These are phyloP conservation scores for Schrankia costaestrigalis DNA, from an alignment of 2,888 invertebrate species.

Conservation along the genomic window DNA sequence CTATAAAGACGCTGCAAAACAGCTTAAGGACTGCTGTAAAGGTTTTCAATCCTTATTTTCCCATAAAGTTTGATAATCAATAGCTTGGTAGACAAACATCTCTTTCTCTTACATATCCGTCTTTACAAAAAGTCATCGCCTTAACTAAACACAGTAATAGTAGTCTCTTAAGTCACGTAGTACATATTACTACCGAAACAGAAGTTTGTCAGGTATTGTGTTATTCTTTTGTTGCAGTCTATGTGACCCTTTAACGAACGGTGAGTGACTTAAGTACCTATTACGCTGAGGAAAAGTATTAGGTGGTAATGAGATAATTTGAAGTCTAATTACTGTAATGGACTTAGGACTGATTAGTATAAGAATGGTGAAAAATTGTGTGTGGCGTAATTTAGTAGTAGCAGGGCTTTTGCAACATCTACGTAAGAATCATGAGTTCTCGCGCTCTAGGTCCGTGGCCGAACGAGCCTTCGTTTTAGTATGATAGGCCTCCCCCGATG, in stretches of 20 bases:
- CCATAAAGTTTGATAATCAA: no score
- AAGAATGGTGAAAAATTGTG: background rate
- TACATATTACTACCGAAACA: slow-evolving; percentile 59
- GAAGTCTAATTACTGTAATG: slow-evolving; percentile 14
- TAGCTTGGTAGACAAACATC: no score
- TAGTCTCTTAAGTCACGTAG: slow-evolving; percentile 10
- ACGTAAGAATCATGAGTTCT: background rate
- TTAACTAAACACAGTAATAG: no score
- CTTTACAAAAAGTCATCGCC: no score
- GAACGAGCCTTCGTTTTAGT: no score
- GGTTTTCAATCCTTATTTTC: no score
- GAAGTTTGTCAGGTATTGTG: slow-evolving; percentile 59
- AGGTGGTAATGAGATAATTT: slow-evolving; percentile 14
- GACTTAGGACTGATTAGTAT: slow-evolving; percentile 2
- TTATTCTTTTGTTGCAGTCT: slow-evolving; percentile 32
- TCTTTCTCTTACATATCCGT: no score
- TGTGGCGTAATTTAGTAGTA: slow-evolving; percentile 6
- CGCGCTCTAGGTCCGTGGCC: no score
- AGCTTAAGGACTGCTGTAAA: no score
- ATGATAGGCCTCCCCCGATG: no score
- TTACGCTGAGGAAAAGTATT: slow-evolving; percentile 21
- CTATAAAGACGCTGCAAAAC: no score
- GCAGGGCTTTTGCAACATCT: background rate
- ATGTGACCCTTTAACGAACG: slow-evolving; percentile 18
- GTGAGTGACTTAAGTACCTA: slow-evolving; percentile 15